phyloP scores from a whole-genome alignment of 2,888 invertebrate species.

The Tetragonula carbonaria region DNA sequence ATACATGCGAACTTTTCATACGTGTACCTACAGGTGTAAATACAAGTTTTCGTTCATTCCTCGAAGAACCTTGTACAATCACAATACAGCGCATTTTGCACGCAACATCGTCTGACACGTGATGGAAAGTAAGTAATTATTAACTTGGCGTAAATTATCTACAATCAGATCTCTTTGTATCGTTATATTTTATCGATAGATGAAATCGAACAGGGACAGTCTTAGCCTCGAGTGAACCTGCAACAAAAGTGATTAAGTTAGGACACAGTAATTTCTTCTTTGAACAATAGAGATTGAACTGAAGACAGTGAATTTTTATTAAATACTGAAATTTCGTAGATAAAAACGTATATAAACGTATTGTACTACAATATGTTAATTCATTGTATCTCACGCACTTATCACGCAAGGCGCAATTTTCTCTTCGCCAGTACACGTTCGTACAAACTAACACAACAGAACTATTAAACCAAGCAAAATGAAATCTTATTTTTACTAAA shows the following conservation, averaged over 20 bases:
- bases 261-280: not conserved
- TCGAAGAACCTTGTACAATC: constrained; percentile 26
- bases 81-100: constrained; percentile 11
- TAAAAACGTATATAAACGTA: not conserved
- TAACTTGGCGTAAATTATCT: not conserved
- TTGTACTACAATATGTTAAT: too few species aligned
- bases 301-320: not conserved
- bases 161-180: not conserved
- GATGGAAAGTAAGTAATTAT: constrained; percentile 47
- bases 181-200: not conserved
- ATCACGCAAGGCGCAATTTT: not conserved
- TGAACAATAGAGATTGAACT: too few species aligned
- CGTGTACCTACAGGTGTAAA: not conserved
- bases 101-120: constrained; percentile 17
- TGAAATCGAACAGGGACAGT: not conserved
- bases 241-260: not conserved
- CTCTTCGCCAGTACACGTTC: not conserved
- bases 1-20: constrained; percentile 13
- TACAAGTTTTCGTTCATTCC: constrained; percentile 8
- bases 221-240: not conserved
- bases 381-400: not conserved
- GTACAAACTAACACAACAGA: not conserved
- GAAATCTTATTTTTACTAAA: not conserved
- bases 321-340: not conserved
- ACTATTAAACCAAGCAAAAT: not conserved